A percentile compares a stretch with the other conserved stretches of the same genome.
Conservation (phyloP, 2,888 invertebrate genomes). For the Campoletis raptor region DNA sequence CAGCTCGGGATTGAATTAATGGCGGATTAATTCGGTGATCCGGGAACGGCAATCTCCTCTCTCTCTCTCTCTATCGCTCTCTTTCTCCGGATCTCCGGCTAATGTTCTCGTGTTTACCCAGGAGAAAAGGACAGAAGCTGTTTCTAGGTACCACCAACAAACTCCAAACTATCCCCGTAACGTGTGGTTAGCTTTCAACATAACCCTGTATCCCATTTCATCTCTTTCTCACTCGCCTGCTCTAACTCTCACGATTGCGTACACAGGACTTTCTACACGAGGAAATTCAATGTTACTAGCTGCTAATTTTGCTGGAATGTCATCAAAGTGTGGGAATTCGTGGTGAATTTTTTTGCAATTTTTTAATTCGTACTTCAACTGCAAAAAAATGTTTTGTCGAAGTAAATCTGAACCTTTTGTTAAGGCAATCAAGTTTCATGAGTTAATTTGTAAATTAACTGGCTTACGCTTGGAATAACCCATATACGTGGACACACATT, state of each 20-base stretch:
- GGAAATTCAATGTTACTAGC: background rate
- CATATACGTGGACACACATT: background rate
- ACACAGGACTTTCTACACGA: slow-evolving; percentile 8
- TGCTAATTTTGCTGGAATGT: background rate
- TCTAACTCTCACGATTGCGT: slow-evolving; percentile 11
- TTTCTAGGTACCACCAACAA: slow-evolving; percentile 43
- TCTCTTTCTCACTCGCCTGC: slow-evolving; percentile 39
- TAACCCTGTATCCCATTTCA: slow-evolving; percentile 30
- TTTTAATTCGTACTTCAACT: background rate
- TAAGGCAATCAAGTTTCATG: background rate
- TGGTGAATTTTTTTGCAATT: background rate
- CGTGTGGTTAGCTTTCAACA: slow-evolving; percentile 56
- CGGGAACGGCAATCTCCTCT: slow-evolving; percentile 75
- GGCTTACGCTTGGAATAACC: background rate
- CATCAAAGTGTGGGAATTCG: background rate
- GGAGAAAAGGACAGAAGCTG: slow-evolving; percentile 28
- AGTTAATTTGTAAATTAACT: background rate
- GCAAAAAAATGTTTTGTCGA: background rate
- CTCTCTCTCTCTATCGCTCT: slow-evolving; percentile 43
- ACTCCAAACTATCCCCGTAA: slow-evolving; percentile 64
- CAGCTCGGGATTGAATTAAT: slow-evolving; percentile 80
- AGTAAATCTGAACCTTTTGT: background rate
- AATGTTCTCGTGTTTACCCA: slow-evolving; percentile 38
- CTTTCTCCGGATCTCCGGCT: slow-evolving; percentile 16
- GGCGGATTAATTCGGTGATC: slow-evolving; percentile 84